A percentile compares a stretch with the other conserved stretches of the same genome.
Conservation (phyloP, 2,888 invertebrate genomes). For the Choristoneura rosaceana region DNA sequence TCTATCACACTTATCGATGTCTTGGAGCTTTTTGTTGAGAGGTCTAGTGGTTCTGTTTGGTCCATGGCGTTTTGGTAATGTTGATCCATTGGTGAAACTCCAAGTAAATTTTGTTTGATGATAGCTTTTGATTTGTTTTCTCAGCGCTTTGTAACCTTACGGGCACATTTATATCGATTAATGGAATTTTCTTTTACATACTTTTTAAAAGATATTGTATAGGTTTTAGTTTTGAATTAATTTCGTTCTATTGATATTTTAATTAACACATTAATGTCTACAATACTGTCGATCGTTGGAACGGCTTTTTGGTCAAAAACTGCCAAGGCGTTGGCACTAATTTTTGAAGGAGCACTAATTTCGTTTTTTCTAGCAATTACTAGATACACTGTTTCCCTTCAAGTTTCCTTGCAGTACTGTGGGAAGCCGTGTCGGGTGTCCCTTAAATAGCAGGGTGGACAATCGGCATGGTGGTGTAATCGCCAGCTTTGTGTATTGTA, state of each 20-base stretch:
- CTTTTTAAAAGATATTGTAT: too few relatives aligned
- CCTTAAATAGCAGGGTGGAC: conserved; percentile 76
- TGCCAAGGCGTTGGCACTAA: neutral
- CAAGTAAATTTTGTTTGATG: neutral
- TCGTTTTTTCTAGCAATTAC: conserved; percentile 21
- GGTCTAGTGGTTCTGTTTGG: conserved; percentile 76
- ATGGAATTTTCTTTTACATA: too few relatives aligned
- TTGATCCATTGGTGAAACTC: neutral
- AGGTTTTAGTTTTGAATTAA: too few relatives aligned
- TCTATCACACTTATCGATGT: conserved; percentile 67
- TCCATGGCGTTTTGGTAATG: conserved; percentile 56
- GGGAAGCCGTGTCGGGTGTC: conserved; percentile 55
- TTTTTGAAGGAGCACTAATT: neutral
- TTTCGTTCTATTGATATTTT: too few relatives aligned
- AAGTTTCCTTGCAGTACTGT: conserved; percentile 73
- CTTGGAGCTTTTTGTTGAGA: conserved; percentile 64
- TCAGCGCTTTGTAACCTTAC: neutral
- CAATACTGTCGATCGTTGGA: too few relatives aligned
- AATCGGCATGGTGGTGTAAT: conserved; percentile 76
- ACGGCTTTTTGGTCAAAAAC: neutral
- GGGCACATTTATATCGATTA: too few relatives aligned
- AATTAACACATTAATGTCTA: too few relatives aligned
- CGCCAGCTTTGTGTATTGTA: conserved; percentile 76
- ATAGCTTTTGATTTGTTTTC: neutral
- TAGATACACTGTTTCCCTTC: conserved; percentile 55